Conservation (phyloP, 2,113 vertebrate genomes). For the Periophthalmus modestus region DNA sequence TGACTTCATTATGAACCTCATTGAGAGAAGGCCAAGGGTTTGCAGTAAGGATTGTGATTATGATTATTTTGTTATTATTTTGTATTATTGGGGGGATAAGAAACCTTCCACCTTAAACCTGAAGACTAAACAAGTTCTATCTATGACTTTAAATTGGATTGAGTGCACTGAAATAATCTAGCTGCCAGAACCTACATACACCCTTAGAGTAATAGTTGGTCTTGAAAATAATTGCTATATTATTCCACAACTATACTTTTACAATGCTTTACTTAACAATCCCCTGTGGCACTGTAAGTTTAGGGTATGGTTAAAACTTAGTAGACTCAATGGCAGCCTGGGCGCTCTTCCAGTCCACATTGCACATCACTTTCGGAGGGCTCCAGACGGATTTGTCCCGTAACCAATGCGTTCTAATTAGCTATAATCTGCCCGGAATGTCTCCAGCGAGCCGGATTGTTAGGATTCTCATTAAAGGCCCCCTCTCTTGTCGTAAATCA, state of each 20-base stretch:
- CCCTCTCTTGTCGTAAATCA: conserved; percentile 76
- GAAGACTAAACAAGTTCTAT: no score
- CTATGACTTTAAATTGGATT: no score
- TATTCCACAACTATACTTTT: conserved; percentile 10
- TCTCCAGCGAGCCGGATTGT: conserved; percentile 75
- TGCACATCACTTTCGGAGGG: conserved; percentile 64
- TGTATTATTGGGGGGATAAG: no score
- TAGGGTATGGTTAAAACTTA: conserved; percentile 60
- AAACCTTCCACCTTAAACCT: no score
- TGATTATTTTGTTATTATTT: no score
- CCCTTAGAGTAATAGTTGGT: no score
- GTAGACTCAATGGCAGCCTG: conserved; percentile 56
- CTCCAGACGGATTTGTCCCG: conserved; percentile 70
- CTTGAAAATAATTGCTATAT: background rate
- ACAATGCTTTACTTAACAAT: conserved; percentile 38
- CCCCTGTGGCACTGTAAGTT: conserved; percentile 49
- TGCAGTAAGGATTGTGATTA: no score
- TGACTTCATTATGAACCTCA: no score
- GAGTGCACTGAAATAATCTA: no score
- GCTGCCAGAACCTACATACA: no score
- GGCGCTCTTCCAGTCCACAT: conserved; percentile 62
- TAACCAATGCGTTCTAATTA: conserved; percentile 79
- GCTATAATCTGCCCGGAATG: conserved; percentile 72
- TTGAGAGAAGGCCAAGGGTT: no score
- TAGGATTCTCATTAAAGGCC: conserved; percentile 75